A percentile compares a stretch with the other conserved stretches of the same genome.
phyloP scores from a whole-genome alignment of 2,113 vertebrate genomes.

The Microcebus lehilahytsara region DNA sequence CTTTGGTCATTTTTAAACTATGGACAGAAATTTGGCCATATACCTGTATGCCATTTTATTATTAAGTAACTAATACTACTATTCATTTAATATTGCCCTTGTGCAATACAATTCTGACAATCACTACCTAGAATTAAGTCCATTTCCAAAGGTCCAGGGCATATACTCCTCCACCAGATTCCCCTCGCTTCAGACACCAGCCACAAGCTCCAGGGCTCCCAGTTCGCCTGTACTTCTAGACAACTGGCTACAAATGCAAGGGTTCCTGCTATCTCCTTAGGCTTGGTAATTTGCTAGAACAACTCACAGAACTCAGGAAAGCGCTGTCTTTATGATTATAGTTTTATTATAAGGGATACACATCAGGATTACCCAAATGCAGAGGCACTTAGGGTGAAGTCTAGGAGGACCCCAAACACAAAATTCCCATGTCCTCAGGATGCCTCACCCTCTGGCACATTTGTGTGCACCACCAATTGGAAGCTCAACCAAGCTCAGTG shows the following conservation, averaged over 20 bases:
- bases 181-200: neutral
- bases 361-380: neutral
- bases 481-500: neutral
- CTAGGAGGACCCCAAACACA: neutral
- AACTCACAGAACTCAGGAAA: neutral
- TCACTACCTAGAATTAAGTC: neutral
- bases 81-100: neutral
- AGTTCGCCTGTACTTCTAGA: neutral
- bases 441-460: rapidly evolving
- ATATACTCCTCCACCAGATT: neutral
- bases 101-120: neutral
- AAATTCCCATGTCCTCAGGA: neutral
- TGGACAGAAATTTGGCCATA: neutral
- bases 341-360: neutral
- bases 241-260: neutral
- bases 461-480: neutral
- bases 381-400: neutral
- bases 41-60: neutral
- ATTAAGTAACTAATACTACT: neutral
- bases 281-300: neutral
- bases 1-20: neutral
- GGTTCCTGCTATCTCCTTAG: too few relatives aligned
- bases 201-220: neutral
- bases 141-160: neutral
- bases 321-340: neutral